Percentiles rank a stretch among this genome's conserved stretches.
Evolutionary conservation across 2,113 vertebrate genomes (phyloP).

Genomic region (Sigmodon hispidus): DNA sequence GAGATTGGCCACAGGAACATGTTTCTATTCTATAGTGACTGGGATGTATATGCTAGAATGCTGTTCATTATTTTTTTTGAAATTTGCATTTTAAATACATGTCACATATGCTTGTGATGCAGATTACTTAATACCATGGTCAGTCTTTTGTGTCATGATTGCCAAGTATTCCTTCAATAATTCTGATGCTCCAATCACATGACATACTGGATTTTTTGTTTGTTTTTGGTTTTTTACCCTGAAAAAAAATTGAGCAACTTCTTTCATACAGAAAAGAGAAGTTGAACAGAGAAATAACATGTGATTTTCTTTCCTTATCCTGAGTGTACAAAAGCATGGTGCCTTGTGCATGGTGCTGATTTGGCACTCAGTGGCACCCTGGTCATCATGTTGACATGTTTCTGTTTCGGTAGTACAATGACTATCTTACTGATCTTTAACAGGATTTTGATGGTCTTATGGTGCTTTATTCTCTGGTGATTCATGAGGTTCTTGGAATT

Average conservation of each 20-base stretch:
- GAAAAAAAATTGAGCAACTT: background rate
- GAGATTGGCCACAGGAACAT: background rate
- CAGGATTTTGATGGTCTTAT: background rate
- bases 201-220: background rate
- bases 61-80: background rate
- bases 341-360: background rate
- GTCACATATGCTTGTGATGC: background rate
- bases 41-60: background rate
- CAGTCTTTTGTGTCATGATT: background rate
- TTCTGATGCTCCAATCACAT: background rate
- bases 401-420: background rate
- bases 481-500: background rate
- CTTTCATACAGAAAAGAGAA: background rate
- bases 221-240: background rate
- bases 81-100: background rate
- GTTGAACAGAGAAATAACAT: background rate
- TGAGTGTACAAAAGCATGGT: background rate
- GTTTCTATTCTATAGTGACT: background rate
- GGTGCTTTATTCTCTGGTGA: background rate
- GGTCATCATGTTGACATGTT: background rate
- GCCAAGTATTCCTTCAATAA: background rate
- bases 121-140: background rate
- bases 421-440: background rate
- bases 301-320: background rate
- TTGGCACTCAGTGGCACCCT: background rate